Conservation (phyloP, 2,113 vertebrate species). For the Cynocephalus volans region DNA sequence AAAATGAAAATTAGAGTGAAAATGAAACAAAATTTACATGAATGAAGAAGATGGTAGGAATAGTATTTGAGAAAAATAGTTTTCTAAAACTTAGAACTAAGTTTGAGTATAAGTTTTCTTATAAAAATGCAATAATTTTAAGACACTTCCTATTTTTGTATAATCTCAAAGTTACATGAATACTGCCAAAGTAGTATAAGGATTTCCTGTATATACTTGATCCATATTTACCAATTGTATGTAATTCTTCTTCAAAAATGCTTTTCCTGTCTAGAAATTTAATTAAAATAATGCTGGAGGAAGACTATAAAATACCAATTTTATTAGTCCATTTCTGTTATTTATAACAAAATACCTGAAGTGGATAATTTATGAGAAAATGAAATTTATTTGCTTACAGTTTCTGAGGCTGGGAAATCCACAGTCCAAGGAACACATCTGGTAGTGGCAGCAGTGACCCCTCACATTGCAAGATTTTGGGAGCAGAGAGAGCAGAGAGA, state of each 20-base stretch:
- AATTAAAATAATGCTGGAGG: no score
- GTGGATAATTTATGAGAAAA: no score
- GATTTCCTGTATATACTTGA: neutral
- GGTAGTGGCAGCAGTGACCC: no score
- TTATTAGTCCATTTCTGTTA: no score
- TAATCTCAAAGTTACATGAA: neutral
- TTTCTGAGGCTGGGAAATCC: no score
- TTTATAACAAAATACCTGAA: no score
- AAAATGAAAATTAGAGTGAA: conserved; percentile 5
- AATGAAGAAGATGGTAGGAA: neutral
- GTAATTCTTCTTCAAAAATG: neutral
- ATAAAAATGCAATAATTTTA: neutral
- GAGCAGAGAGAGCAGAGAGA: no score
- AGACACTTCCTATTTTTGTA: neutral
- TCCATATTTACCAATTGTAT: neutral
- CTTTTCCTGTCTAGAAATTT: no score
- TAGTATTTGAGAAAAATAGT: neutral
- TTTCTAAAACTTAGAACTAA: neutral
- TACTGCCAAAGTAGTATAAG: neutral
- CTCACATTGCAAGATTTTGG: no score
- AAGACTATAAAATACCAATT: no score
- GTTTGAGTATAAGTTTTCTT: neutral
- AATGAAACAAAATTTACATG: conserved; percentile 13
- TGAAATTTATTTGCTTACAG: no score
- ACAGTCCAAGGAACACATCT: no score